Conservation (phyloP, 2,888 invertebrate genomes). For the Euzetes globulus region DNA sequence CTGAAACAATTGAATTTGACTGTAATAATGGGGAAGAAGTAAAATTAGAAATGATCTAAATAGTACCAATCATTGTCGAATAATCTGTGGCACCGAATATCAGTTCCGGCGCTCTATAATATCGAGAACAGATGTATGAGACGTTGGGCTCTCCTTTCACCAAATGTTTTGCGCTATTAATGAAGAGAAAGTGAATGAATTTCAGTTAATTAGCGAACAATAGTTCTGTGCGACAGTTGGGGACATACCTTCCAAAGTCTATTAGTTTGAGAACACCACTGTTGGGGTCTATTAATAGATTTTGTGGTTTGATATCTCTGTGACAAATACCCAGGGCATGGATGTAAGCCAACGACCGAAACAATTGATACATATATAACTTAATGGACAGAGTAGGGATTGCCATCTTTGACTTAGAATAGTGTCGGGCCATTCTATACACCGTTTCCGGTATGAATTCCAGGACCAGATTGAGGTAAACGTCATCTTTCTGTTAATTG, state of each 20-base stretch:
- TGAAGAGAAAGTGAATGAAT: no score
- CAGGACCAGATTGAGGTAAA: slow-evolving; percentile 99
- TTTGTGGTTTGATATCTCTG: slow-evolving; percentile 99
- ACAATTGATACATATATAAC: slow-evolving; percentile 99
- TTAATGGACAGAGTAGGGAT: slow-evolving; percentile 99
- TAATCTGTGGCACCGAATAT: slow-evolving; percentile 99
- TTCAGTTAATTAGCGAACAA: no score
- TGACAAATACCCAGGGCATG: slow-evolving; percentile 98
- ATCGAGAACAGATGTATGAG: slow-evolving; percentile 98
- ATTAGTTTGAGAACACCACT: slow-evolving; percentile 95
- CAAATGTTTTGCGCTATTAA: slow-evolving; percentile 96
- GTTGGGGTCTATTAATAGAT: slow-evolving; percentile 92
- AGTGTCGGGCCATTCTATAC: slow-evolving; percentile 97
- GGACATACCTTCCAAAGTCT: slow-evolving; percentile 90
- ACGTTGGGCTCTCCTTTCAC: slow-evolving; percentile 96
- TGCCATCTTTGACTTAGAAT: slow-evolving; percentile 99
- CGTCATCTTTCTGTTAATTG: slow-evolving; percentile 99
- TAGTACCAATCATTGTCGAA: slow-evolving; percentile 85
- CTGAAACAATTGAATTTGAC: no score
- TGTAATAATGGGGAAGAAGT: no score
- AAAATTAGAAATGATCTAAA: no score
- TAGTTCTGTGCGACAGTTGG: no score
- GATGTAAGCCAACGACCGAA: slow-evolving; percentile 97
- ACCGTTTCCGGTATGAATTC: slow-evolving; percentile 99
- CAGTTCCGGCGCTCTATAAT: slow-evolving; percentile 96